Evolutionary conservation across 2,888 invertebrate species (phyloP), one percentile per base, ranked within the genome.

Genomic region (Acleris emargana): DNA sequence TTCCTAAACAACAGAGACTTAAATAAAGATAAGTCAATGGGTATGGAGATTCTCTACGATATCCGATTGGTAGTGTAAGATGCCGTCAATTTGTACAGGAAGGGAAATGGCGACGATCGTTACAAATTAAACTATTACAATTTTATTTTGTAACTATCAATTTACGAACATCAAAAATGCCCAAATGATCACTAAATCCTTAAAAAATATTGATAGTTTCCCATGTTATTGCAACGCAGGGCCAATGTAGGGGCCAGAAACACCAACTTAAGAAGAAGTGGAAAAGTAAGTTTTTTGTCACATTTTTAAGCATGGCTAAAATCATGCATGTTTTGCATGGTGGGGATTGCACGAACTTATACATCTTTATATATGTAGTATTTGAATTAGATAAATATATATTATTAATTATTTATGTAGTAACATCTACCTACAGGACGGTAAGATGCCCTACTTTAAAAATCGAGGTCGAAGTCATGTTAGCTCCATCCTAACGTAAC

Each of bases 251-350:
- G 43, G 6, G n/a, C n/a, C 1, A n/a, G 45, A 45, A 38, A 45
- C 45, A 45, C 17, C 6, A 16, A 43, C 45, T 45, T n/a, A 2
- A 17, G 17, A 45, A 45, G 17, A 45, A 38, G 4, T 38, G 17
- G 45, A 45, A 6, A 16, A 45, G 45, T 45, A 45, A 45, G 45
- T 45, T n/a, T 5, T 16, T n/a, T 3, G 16, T 32, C 32, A 32
- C 32, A n/a, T 45, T 45, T n/a, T 17, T 45, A 45, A 45, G 45
- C 45, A 45, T 45, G 25, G 45, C 45, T 45, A 45, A 38, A 38
- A 38, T 45, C 45, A 45, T 45, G 45, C 45, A n/a, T 45, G 45
- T 45, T 45, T 45, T 45, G 45, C 45, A 45, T 45, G 45, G 45
- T 17, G 17, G 45, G 45, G n/a, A n/a, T 45, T 7, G 45, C 45